A percentile compares a stretch with the other conserved stretches of the same genome.
Conservation (phyloP, 2,797 vertebrate genomes). For the Peromyscus melanophrys region DNA sequence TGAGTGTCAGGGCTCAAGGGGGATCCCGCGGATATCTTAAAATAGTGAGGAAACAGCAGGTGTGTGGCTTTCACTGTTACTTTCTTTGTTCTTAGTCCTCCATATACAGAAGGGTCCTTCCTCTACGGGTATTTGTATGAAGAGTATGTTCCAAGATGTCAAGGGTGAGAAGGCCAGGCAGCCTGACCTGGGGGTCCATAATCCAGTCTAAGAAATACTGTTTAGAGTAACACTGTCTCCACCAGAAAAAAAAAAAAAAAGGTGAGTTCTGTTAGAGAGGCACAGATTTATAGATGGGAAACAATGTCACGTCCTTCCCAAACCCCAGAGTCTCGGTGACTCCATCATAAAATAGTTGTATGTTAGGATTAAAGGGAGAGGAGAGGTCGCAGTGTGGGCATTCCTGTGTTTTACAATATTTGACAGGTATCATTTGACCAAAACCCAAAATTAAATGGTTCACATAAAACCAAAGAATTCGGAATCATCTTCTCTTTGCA, state of each 20-base stretch:
- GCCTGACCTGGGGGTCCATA: neutral
- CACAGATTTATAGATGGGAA: neutral
- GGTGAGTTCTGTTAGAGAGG: neutral
- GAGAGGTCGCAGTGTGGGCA: neutral
- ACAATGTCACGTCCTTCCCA: neutral
- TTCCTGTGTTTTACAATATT: conserved; percentile 45
- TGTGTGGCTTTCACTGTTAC: conserved; percentile 11
- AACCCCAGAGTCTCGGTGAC: neutral
- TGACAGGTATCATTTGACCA: conserved; percentile 44
- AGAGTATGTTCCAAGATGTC: conserved; percentile 12
- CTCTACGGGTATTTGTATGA: neutral
- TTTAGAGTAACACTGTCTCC: neutral
- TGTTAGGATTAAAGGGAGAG: neutral
- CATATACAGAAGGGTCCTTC: conserved; percentile 10
- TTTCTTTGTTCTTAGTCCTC: neutral
- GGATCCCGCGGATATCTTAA: conserved; percentile 4
- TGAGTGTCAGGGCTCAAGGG: neutral
- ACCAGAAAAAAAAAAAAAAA: neutral
- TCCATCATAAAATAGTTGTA: conserved; percentile 11
- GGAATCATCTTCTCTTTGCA: neutral
- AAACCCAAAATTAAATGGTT: conserved; percentile 38
- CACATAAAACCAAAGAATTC: conserved; percentile 21
- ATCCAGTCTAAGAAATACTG: neutral
- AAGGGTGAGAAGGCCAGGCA: neutral
- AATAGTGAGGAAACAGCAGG: neutral